These are phyloP conservation scores for Sylvia atricapilla DNA, from an alignment of 2,113 vertebrate species.

Conservation along the genomic window DNA sequence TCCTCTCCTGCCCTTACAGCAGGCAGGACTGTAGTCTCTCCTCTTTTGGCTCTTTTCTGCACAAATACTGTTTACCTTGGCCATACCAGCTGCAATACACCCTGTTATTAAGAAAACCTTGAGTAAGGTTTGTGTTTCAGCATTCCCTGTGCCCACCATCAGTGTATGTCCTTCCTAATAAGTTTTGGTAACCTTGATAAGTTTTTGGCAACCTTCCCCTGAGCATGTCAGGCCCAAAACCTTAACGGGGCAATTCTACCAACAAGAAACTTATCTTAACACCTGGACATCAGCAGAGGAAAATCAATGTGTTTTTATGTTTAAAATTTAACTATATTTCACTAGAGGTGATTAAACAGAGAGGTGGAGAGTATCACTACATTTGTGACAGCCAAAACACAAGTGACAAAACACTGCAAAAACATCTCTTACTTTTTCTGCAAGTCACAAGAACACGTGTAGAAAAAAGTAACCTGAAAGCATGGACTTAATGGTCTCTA, in stretches of 20 bases:
- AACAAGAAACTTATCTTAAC: background rate
- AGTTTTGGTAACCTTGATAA: background rate
- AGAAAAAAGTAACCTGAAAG: background rate
- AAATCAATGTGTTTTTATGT: background rate
- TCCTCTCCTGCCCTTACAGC: background rate
- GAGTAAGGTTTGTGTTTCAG: background rate
- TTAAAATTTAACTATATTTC: background rate
- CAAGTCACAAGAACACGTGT: accelerated
- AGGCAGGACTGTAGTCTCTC: background rate
- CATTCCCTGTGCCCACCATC: background rate
- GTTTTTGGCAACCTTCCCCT: background rate
- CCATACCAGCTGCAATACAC: background rate
- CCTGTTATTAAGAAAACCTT: background rate
- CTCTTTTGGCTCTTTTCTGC: background rate
- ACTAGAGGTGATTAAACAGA: background rate
- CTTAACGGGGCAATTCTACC: background rate
- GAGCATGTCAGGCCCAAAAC: background rate
- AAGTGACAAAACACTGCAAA: background rate
- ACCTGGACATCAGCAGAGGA: background rate
- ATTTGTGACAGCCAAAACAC: background rate
- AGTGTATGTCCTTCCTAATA: background rate
- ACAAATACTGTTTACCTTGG: background rate
- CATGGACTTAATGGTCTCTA: accelerated
- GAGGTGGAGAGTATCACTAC: background rate
- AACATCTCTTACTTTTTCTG: background rate